Base-by-base conservation (phyloP, 1,140 invertebrate genomes). In the Belonocnema kinseyi region DNA sequence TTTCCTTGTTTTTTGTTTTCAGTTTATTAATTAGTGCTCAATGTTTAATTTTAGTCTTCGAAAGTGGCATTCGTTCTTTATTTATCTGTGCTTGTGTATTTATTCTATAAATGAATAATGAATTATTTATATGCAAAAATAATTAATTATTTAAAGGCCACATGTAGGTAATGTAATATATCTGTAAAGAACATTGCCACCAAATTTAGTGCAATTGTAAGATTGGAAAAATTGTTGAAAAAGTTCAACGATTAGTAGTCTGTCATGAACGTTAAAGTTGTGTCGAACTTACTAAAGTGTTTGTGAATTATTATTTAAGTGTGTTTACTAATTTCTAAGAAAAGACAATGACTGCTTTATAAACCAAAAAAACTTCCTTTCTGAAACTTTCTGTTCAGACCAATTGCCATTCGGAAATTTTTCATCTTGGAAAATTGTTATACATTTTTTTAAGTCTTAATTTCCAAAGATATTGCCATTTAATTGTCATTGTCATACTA, bases 21-120 rank as follows among this genome's bases (percentile, higher is more conserved):
- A 51, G 51, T 80, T 79, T 71, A 54, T 78, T 85, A 52, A 78
- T 56, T 85, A 80, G 73, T 77, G 66, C 74, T 82, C 78, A 80
- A 84, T 40, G 19, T 61, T 66, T 40, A 66, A 33, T 66, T 66
- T 66, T 66, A 66, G 61, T 66, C 14, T 40, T 26, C 26, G 16
- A 40, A 66, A 66, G 61, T 66, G 61, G 61, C 61, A 66, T 66
- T 66, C 26, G 33, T 66, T 66, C 33, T 66, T 66, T 66, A 33
- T 33, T 66, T 66, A 40, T 40, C 12, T 46, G 61, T 82, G 80
- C 82, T 85, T 82, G 74, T 80, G 66, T 78, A 50, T 72, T 61
- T 58, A 74, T 77, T 72, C 19, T 77, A 74, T 75, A 78, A 61
- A 33, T 33, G 40, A 14, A 66, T 54, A 54, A n/a, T 54, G 19